phyloP scores from a whole-genome alignment of 1,140 invertebrate species.

The Drosophila paulistorum region DNA sequence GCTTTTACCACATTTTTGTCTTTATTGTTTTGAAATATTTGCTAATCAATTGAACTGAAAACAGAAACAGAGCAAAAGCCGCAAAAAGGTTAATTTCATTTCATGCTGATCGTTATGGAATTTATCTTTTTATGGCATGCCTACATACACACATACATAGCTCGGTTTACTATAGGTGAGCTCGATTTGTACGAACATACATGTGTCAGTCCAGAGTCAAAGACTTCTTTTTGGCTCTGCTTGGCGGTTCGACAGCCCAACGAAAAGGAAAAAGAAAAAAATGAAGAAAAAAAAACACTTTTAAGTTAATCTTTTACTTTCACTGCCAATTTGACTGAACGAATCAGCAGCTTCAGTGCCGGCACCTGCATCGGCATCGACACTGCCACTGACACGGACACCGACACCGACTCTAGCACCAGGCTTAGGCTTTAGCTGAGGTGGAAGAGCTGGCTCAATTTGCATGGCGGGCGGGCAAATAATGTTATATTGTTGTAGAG shows the following conservation, averaged over 20 bases:
- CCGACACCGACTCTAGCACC: no score
- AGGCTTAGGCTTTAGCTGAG: neutral
- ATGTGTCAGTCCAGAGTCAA: neutral
- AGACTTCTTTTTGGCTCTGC: slow-evolving; percentile 17
- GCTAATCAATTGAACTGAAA: slow-evolving; percentile 19
- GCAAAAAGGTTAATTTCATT: slow-evolving; percentile 10
- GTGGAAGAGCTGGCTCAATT: slow-evolving; percentile 45
- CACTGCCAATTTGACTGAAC: slow-evolving; percentile 72
- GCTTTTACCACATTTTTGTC: slow-evolving; percentile 15
- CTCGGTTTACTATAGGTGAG: neutral
- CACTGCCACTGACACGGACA: neutral
- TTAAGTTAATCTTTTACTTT: slow-evolving; percentile 76
- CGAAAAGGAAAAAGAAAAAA: slow-evolving; percentile 9
- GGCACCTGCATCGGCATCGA: slow-evolving; percentile 22
- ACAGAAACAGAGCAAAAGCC: neutral
- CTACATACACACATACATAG: neutral
- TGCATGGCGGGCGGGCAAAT: slow-evolving; percentile 51
- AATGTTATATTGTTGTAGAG: slow-evolving; percentile 55
- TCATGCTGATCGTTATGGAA: slow-evolving; percentile 28
- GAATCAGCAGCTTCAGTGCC: slow-evolving; percentile 25
- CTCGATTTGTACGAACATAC: neutral
- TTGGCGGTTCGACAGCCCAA: slow-evolving; percentile 65
- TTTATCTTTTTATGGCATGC: slow-evolving; percentile 41
- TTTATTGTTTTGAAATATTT: neutral
- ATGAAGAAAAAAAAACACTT: slow-evolving; percentile 32